phyloP scores from a whole-genome alignment of 1,140 invertebrate species.

The Anastrepha ludens region DNA sequence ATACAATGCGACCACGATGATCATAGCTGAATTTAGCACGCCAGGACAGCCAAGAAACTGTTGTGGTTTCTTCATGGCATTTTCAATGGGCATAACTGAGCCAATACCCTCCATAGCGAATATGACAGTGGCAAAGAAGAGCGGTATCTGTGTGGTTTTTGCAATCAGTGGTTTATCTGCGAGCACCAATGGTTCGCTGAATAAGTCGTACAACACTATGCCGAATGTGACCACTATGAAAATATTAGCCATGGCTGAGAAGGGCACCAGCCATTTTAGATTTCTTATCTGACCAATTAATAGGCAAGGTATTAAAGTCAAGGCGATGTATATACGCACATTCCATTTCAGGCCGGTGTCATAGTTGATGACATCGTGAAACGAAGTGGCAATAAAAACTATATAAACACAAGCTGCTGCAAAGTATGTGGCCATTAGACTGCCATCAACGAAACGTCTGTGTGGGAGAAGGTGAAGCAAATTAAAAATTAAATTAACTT shows the following conservation, averaged over 20 bases:
- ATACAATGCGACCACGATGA: slow-evolving; percentile 83
- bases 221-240: slow-evolving; percentile 81
- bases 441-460: slow-evolving; percentile 80
- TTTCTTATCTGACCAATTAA: slow-evolving; percentile 77
- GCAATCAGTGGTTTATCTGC: slow-evolving; percentile 76
- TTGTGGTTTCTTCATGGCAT: slow-evolving; percentile 87
- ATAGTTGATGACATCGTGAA: slow-evolving; percentile 80
- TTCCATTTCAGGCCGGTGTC: slow-evolving; percentile 66
- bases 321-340: slow-evolving; percentile 71
- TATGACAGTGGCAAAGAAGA: slow-evolving; percentile 84
- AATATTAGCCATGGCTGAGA: slow-evolving; percentile 83
- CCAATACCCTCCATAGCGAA: slow-evolving; percentile 90
- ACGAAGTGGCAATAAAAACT: slow-evolving; percentile 82
- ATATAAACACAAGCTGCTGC: slow-evolving; percentile 85
- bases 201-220: slow-evolving; percentile 85
- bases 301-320: slow-evolving; percentile 69
- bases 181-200: slow-evolving; percentile 76
- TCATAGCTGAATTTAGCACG: slow-evolving; percentile 89
- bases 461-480: slow-evolving; percentile 62
- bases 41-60: slow-evolving; percentile 88
- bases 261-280: slow-evolving; percentile 84
- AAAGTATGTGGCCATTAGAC: slow-evolving; percentile 80
- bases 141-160: slow-evolving; percentile 76
- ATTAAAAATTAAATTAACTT: neutral
- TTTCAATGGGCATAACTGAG: slow-evolving; percentile 91